Base-by-base conservation (phyloP, 2,888 invertebrate species). In the Eupithecia subumbrata region DNA sequence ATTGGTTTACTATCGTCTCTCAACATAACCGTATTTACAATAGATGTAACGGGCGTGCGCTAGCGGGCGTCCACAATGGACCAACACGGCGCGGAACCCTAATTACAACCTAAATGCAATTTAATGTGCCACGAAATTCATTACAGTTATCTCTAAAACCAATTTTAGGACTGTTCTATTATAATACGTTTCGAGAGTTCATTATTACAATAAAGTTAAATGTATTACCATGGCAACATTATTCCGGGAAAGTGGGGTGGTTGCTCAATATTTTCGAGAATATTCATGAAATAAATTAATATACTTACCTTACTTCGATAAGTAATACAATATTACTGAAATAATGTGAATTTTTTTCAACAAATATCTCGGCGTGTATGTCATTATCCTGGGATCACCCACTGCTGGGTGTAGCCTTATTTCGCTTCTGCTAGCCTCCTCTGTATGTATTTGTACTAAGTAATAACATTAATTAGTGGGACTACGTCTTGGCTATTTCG, bases 81-180 rank as follows among this genome's bases (percentile, higher is more conserved):
- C 7, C 52, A n/a, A 52, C 52, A 52, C 52, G 52, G 18, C 18
- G 52, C 52, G 52, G 56, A 1, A 56, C 56, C 11, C 56, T 56
- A 56, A 56, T 56, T 56, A 56, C 56, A 22, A 22, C n/a, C 56
- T 56, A 56, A 56, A 56, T 56, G 56, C 56, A 56, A 22, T 56
- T 56, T 56, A 56, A 22, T 56, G 56, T 56, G 56, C 56, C 56
- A 22, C 56, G 11, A 56, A 52, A 56, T 56, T 56, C 56, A 56
- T 56, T 22, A 56, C 56, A 22, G 22, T 11, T 56, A 56, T 11
- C 56, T 56, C 56, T 56, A 11, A 56, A 11, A 56, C 22, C 11
- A 11, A 56, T 56, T 56, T 56, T 22, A 56, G 22, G 9, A 22
- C 22, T 56, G 9, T 56, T 22, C 56, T 56, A 56, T 56, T 56